phyloP scores from a whole-genome alignment of 1,140 invertebrate genomes.

The Adoxophyes honmai region DNA sequence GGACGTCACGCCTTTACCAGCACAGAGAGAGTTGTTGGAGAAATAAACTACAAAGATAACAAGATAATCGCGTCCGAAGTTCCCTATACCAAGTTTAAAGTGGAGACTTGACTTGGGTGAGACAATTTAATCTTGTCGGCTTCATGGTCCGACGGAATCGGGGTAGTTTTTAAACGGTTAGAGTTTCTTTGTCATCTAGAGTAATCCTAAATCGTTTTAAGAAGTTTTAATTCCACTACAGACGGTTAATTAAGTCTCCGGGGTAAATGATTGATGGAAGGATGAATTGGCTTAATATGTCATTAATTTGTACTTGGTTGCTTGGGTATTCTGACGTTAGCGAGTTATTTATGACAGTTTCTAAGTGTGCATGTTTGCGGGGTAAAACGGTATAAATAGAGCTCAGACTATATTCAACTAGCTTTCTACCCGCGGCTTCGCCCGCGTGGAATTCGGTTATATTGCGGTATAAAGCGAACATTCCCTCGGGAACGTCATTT shows the following conservation, averaged over 20 bases:
- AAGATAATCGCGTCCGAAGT: slow-evolving; percentile 58
- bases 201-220: slow-evolving; percentile 34
- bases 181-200: slow-evolving; percentile 41
- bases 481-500: too few species aligned
- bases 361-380: too few species aligned
- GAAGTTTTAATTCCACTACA: slow-evolving; percentile 27
- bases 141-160: slow-evolving; percentile 33
- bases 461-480: too few species aligned
- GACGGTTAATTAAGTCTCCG: slow-evolving; percentile 26
- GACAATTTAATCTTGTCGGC: slow-evolving; percentile 57
- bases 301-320: too few species aligned
- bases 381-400: too few species aligned
- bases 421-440: too few species aligned
- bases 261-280: not conserved
- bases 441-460: too few species aligned
- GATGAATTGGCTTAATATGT: too few species aligned
- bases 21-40: slow-evolving; percentile 24
- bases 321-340: too few species aligned
- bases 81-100: slow-evolving; percentile 49
- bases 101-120: slow-evolving; percentile 38
- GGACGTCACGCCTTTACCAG: slow-evolving; percentile 12
- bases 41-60: slow-evolving; percentile 55
- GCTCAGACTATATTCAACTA: too few species aligned
- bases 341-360: too few species aligned
- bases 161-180: slow-evolving; percentile 48